Conservation (phyloP, 2,113 vertebrate genomes). For the Thryonomys swinderianus region DNA sequence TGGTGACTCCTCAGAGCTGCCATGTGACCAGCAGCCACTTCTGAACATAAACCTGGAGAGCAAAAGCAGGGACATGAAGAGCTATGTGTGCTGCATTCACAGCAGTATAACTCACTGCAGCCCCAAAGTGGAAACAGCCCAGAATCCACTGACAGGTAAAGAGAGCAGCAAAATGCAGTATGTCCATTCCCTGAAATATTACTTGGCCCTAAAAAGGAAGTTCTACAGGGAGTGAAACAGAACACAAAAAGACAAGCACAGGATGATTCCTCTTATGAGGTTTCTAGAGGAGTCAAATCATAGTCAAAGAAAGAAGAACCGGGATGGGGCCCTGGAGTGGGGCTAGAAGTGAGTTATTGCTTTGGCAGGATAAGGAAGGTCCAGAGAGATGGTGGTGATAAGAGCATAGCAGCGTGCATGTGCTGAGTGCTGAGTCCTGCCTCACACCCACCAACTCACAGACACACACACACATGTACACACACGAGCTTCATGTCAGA, state of each 20-base stretch:
- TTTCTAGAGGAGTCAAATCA: background rate
- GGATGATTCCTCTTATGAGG: background rate
- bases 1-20: too few relatives aligned
- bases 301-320: background rate
- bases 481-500: background rate
- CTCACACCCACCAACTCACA: background rate
- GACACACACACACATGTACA: fast-evolving
- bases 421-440: background rate
- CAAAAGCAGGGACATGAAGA: background rate
- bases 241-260: background rate
- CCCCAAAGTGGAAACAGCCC: background rate
- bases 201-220: background rate
- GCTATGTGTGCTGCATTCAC: fast-evolving
- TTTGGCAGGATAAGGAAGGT: background rate
- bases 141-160: fast-evolving
- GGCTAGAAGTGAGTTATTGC: fast-evolving
- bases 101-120: background rate
- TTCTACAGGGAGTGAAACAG: background rate
- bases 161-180: too few relatives aligned
- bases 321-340: background rate
- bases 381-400: background rate
- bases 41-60: background rate
- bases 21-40: fast-evolving
- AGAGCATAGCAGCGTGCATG: fast-evolving
- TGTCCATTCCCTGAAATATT: too few relatives aligned